Percentiles rank a stretch among this genome's conserved stretches.
phyloP scores from a whole-genome alignment of 2,113 vertebrate species.

The Leptodactylus fuscus region DNA sequence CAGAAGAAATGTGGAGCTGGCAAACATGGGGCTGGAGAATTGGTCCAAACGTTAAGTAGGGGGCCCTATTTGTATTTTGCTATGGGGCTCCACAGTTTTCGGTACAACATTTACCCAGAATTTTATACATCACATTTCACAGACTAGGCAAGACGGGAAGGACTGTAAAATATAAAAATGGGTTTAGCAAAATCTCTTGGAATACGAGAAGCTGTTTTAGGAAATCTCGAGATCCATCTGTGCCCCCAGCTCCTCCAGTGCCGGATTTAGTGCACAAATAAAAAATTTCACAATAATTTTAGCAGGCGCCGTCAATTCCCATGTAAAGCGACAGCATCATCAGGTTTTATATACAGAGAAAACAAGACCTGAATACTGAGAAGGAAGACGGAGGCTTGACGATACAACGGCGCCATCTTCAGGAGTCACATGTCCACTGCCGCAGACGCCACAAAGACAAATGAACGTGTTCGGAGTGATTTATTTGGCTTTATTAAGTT shows the following conservation, averaged over 20 bases:
- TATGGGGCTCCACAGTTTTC: too few relatives aligned
- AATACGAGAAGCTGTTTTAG: neutral
- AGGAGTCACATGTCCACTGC: neutral
- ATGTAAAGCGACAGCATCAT: neutral
- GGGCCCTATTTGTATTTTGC: too few relatives aligned
- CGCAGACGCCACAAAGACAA: neutral
- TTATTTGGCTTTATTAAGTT: neutral
- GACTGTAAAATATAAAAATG: neutral
- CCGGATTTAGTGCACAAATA: neutral
- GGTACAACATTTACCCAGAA: too few relatives aligned
- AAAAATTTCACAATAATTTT: slow-evolving; percentile 6
- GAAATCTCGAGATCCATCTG: neutral
- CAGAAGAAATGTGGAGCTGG: too few relatives aligned
- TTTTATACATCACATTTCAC: too few relatives aligned
- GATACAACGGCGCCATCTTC: slow-evolving; percentile 19
- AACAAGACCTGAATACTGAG: neutral
- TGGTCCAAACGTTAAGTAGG: too few relatives aligned
- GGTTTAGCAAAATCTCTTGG: neutral
- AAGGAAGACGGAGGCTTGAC: neutral
- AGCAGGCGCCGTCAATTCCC: neutral
- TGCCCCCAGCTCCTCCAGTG: neutral
- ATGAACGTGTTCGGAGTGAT: neutral
- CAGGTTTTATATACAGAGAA: neutral
- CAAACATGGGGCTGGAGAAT: too few relatives aligned
- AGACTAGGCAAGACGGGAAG: neutral